Evolutionary conservation across 1,140 invertebrate genomes (phyloP), one percentile per base, ranked within the genome.

Genomic region (Drosophila busckii): DNA sequence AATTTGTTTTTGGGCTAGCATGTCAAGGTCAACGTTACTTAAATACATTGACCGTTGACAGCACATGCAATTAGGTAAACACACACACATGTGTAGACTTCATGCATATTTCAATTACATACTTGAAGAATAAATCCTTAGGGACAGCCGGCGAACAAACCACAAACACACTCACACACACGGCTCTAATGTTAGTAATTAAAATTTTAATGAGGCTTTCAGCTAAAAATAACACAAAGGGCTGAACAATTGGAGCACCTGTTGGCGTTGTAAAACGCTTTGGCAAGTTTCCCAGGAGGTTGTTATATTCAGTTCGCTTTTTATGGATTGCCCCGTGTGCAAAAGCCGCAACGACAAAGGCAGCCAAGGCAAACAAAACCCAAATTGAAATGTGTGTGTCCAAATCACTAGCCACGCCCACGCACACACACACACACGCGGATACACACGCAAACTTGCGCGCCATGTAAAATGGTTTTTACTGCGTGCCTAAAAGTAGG

Each of bases 141-240:
- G 64, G 28, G 49, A 49, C 40, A 19, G 29, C 29, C 22, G 17
- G 17, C 16, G 13, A 3, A 13, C 23, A 22, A 17, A 32, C 46
- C 42, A 29, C 58, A 32, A 29, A 34, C 25, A 46, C 60, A 22
- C 15, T 25, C 26, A 31, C 25, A 41, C 46, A 62, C 71, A 68
- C 44, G 63, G 41, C 49, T 25, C 42, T 56, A 82, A 82, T 82
- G 82, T 69, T 26, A 32, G 42, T 82, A 82, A 82, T 82, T 82
- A 82, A 82, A 82, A 82, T 75, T 82, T 82, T 75, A 82, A 82
- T 83, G 65, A 82, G 65, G 22, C 75, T 70, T 55, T 58, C 45
- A 71, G 50, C 73, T 80, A 80, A 82, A 73, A 60, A 82, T 66
- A 82, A 50, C 58, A 23, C 23, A 38, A 41, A 26, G 19, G 17